Evolutionary conservation across 2,797 vertebrate species (phyloP), one percentile per base, ranked within the genome.

Genomic region (Triplophysa yarkandensis): DNA sequence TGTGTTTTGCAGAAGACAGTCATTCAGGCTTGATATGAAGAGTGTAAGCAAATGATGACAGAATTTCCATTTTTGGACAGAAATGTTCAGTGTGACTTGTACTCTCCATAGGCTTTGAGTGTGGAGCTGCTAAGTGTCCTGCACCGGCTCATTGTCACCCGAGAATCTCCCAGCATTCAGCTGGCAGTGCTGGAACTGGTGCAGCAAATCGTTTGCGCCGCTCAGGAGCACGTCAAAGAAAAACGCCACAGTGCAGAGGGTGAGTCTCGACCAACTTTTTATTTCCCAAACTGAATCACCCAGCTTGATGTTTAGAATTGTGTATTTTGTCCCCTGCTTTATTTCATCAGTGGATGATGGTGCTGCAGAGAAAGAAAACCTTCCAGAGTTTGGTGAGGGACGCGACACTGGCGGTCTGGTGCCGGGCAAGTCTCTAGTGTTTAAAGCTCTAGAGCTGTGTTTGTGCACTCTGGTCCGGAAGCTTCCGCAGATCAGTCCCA

Each of bases 341-440:
- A 3, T 66, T 34, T 46, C 4, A 8, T 65, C 87, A 98, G 96
- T 97, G 84, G 96, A 98, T 68, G 96, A 98, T 77, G 96, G 96
- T 0, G 96, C 96, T 19, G 92, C 94, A 14, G 96, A 98, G 89
- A 98, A 98, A 87, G 96, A 98, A 89, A 98, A 93, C 0, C 80
- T 96, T 57, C 96, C 96, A 0, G 96, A 96, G 84, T 96, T 96
- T 73, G 96, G 96, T 4, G 96, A 98, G 84, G 96, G 96, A 2
- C 91, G 94, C 74, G 95, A 98, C 81, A 98, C 95, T 0, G 95
- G 96, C 16, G 95, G 95, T 41, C 85, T 98, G 82, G 88, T 97
- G 58, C 95, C 95, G 16, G 96, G 96, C 5, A 93, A 88, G 60
- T 98, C 96, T 23, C 89, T 98, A 81, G 96, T 98, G 70, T 95